Evolutionary conservation across 2,113 vertebrate genomes (phyloP), one percentile per base, ranked within the genome.

Genomic region (Platichthys stellatus): DNA sequence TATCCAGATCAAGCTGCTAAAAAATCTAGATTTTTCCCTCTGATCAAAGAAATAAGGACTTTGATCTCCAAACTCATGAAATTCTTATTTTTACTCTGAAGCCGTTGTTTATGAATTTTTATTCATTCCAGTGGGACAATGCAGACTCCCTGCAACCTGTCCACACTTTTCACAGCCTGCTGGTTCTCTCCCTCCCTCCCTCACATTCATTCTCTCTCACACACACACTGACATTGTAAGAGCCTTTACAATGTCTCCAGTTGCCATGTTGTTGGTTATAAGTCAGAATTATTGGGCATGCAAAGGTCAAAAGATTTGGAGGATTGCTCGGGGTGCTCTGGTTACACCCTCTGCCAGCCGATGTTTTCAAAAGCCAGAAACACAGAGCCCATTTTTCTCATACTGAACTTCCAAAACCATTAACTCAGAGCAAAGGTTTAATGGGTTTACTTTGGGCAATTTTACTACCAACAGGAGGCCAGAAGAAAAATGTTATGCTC

Each of bases 301-400:
- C 45, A 85, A 89, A 89, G 83, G 83, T 88, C 70, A 84, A 69
- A 53, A 12, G 64, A 72, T 83, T 20, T 43, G 53, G 53, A 54
- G 78, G 4, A 45, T 76, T 69, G 66, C 63, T 79, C 4, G 43
- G 1, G 21, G 26, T 57, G 18, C 28, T 47, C 45, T 18, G 47
- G 47, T 51, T 51, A 6, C 47, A 51, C 69, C 59, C 69, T 43
- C 49, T 3, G 35, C 3, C 38, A 63, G 54, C 54, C 1, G 21
- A 13, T 24, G 23, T 65, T 31, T 80, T 68, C 20, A 61, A 80
- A 75, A 53, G 58, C 15, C 58, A 72, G 74, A 64, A 61, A n/a
- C 23, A n/a, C 1, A 2, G 4, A 51, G 69, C n/a, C 7, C 43
- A 72, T 69, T 80, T 75, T 14, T 65, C 18, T 63, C 9, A 1